phyloP scores from a whole-genome alignment of 2,888 invertebrate species.

The Synanthedon formicaeformis region DNA sequence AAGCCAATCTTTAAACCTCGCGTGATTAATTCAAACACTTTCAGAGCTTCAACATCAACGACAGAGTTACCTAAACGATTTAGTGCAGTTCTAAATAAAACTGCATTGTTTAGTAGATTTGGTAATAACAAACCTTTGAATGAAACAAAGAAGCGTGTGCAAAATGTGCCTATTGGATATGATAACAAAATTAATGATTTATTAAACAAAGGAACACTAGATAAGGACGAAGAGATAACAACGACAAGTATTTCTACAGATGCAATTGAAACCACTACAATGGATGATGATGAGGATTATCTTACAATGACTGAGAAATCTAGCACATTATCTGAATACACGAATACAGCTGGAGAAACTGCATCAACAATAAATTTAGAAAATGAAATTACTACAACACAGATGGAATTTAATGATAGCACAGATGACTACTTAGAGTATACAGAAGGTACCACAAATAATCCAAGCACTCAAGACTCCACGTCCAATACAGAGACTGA shows the following conservation, averaged over 20 bases:
- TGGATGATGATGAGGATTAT: conserved; percentile 49
- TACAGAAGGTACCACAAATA: conserved; percentile 34
- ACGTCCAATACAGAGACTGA: conserved; percentile 23
- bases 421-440: conserved; percentile 54
- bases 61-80: conserved; percentile 46
- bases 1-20: conserved; percentile 44
- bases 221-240: conserved; percentile 19
- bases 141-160: conserved; percentile 48
- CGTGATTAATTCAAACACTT: conserved; percentile 52
- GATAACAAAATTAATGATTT: conserved; percentile 19
- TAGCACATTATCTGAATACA: conserved; percentile 23
- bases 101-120: conserved; percentile 39
- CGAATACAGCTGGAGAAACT: conserved; percentile 22
- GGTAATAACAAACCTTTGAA: conserved; percentile 31
- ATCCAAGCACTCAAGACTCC: conserved; percentile 34
- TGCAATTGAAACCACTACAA: conserved; percentile 15
- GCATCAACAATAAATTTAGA: conserved; percentile 30
- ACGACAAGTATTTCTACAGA: conserved; percentile 15
- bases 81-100: conserved; percentile 33
- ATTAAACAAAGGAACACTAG: conserved; percentile 7
- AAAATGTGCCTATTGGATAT: conserved; percentile 56
- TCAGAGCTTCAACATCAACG: conserved; percentile 51
- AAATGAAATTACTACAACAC: conserved; percentile 31
- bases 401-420: conserved; percentile 43
- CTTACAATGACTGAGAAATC: conserved; percentile 37